Conservation (phyloP, 2,113 vertebrate species). For the Dasyprocta punctata region DNA sequence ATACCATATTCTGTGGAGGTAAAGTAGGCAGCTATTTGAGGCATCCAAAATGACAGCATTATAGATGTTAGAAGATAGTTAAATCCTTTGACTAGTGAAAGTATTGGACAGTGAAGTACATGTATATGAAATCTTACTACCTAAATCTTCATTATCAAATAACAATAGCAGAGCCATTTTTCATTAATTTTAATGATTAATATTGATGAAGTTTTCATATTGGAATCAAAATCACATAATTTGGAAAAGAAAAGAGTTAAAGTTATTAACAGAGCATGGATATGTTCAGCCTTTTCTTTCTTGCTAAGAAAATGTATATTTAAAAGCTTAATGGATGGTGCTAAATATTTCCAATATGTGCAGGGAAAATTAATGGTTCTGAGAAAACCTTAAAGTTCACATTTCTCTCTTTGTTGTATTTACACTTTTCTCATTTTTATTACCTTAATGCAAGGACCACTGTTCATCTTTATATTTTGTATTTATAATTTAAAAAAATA, state of each 20-base stretch:
- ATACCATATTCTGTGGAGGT: neutral
- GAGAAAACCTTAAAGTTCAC: slow-evolving; percentile 44
- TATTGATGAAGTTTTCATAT: slow-evolving; percentile 45
- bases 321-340: slow-evolving; percentile 65
- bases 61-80: slow-evolving; percentile 16
- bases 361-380: slow-evolving; percentile 54
- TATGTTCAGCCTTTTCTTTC: neutral
- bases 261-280: slow-evolving; percentile 55
- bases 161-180: slow-evolving; percentile 36
- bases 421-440: slow-evolving; percentile 6
- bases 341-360: slow-evolving; percentile 10
- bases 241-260: slow-evolving; percentile 49
- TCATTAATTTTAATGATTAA: neutral
- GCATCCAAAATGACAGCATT: neutral
- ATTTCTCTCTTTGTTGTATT: slow-evolving; percentile 30
- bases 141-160: slow-evolving; percentile 18
- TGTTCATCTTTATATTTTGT: slow-evolving; percentile 61
- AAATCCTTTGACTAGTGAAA: slow-evolving; percentile 9
- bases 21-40: neutral
- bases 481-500: slow-evolving; percentile 16
- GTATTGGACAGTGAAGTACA: neutral
- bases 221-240: slow-evolving; percentile 47
- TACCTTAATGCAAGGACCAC: neutral
- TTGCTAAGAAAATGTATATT: slow-evolving; percentile 55
- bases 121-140: neutral